A percentile compares a stretch with the other conserved stretches of the same genome.
These are phyloP conservation scores for Paraescarpia echinospica DNA, from an alignment of 1,140 invertebrate species.

Conservation along the genomic window DNA sequence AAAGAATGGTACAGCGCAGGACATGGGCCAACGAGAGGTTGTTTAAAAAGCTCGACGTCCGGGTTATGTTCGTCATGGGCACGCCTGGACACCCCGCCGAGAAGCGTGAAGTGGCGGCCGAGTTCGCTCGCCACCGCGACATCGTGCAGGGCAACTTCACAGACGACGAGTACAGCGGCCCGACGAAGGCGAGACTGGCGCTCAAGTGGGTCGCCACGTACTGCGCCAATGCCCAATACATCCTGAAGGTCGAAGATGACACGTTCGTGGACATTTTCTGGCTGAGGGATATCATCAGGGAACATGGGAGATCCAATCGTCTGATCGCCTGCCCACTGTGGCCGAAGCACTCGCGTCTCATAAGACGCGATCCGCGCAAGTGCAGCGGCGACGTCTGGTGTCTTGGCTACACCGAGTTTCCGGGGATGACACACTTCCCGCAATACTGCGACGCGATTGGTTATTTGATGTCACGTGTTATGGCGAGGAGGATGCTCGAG, in stretches of 20 bases:
- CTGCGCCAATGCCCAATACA: constrained; percentile 68
- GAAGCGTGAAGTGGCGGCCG: not conserved
- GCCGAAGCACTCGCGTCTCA: constrained; percentile 34
- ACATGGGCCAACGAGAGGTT: constrained; percentile 16
- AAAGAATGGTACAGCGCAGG: not conserved
- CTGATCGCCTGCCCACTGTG: constrained; percentile 9
- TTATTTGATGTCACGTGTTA: constrained; percentile 34
- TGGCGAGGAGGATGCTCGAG: constrained; percentile 41
- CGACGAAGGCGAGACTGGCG: constrained; percentile 75
- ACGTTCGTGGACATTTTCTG: constrained; percentile 69
- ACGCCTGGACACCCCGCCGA: not conserved
- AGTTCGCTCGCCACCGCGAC: constrained; percentile 34
- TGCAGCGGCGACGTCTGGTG: constrained; percentile 33
- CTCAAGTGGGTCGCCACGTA: constrained; percentile 72
- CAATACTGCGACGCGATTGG: constrained; percentile 40
- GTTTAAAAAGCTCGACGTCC: not conserved
- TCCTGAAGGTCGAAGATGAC: constrained; percentile 90
- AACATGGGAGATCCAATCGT: constrained; percentile 34
- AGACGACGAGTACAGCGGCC: constrained; percentile 52
- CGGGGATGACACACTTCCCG: constrained; percentile 35
- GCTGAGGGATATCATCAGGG: not conserved
- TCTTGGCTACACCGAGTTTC: constrained; percentile 36
- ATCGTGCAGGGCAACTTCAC: constrained; percentile 49
- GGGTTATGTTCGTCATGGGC: constrained; percentile 6
- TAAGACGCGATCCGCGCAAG: constrained; percentile 30